Base-by-base conservation (phyloP, 2,797 vertebrate species). In the Enteromius paludinosus region DNA sequence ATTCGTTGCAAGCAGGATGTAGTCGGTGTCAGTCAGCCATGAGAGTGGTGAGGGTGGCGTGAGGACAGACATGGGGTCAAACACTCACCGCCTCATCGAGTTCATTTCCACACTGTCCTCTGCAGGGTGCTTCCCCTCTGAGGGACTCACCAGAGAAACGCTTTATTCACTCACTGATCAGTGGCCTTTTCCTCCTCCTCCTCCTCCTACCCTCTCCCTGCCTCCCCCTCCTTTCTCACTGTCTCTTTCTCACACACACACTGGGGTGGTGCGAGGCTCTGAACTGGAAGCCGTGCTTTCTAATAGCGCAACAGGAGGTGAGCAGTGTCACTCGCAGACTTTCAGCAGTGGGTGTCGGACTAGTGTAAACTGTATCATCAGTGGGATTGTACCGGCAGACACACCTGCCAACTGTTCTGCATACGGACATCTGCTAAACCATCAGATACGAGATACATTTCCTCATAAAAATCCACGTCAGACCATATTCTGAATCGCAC, bases 151-250 rank as follows among this genome's bases (percentile, higher is more conserved):
- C 87, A 78, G 87, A 90, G 89, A 93, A 94, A 94, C 81, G 91
- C 89, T 91, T 94, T 92, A 94, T 93, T 94, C 92, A 90, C 91
- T 93, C 89, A 89, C 90, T 93, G 92, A 93, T 93, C 93, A 93
- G 91, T 92, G 88, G 87, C 66, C 83, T 85, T 79, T 86, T 30
- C 81, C 79, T 82, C 79, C 72, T 78, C 71, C 59, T 41, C 56
- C 78, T 83, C 47, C 62, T 82, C 66, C 41, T 52, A 70, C 54
- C 59, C 43, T 52, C 54, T 71, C 38, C 43, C 30, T 70, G 56
- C 20, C 28, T 61, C 70, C 41, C 20, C 76, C 78, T 68, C n/a
- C 54, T 79, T 81, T 83, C 76, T 82, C 80, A 65, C 80, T 84
- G 65, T 79, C 70, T 59, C 56, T 65, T 64, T 83, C 66, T 28